These are phyloP conservation scores for rabbit (Oryctolagus cuniculus) DNA, from an alignment of 2,113 vertebrate genomes.

Conservation along the genomic window mOryCun1.1 NC_091432.1:188005501-188006000, in stretches of 20 bases:
- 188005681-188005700: not conserved
- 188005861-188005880: not conserved
- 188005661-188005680: not conserved
- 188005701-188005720: not conserved
- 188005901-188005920: not conserved
- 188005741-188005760: not conserved
- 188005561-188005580: not conserved
- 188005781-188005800: not conserved
- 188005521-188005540: not conserved
- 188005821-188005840: not conserved
- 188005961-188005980: not conserved
- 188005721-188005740: not conserved
- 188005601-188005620: not conserved
- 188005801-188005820: not conserved
- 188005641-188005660: not conserved
- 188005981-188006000: not conserved
- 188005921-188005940: not conserved
- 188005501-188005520: not conserved
- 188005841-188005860: not conserved
- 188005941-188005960: not conserved
- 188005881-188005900: not conserved
- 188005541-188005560: not conserved
- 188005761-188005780: not conserved
- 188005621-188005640: not conserved
- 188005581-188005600: not conserved